Evolutionary conservation across 2,888 invertebrate genomes (phyloP), one percentile per base, ranked within the genome.

Genomic region (Bombylius major): DNA sequence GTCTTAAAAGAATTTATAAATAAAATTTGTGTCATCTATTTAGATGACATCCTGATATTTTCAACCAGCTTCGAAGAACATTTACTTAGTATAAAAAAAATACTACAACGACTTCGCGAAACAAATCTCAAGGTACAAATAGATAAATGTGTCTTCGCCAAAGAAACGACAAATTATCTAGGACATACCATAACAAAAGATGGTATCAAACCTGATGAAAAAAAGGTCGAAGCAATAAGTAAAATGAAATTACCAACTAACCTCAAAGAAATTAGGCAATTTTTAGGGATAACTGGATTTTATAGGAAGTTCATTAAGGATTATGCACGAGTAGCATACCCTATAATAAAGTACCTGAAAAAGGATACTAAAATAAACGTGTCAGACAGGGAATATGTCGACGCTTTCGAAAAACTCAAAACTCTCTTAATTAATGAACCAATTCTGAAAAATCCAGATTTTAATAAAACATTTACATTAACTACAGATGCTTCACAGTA

Each of bases 181-280:
- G 65, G 65, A 0, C 63, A 61, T 44, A 50, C 63, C 8, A 60
- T 70, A 9, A 64, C 66, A 2, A 52, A 62, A 9, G 62, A 66
- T 4, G 64, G 63, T 6, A 62, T 65, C 32, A 63, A 58, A 53
- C 65, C 68, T 11, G 63, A 67, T 51, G 62, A 58, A 59, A 58
- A 59, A 3, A 67, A 67, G 60, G 49, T 63, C 5, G 47, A 58
- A 50, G 58, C 60, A 9, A 52, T 64, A 51, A 36, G 44, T 49
- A 52, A 53, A 11, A 36, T 55, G 51, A 50, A 51, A 50, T 42
- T 54, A 11, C 51, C 53, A 9, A 49, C 14, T 42, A 49, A 55
- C 7, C 34, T 44, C 13, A 44, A 58, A 54, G 50, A 51, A 34
- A 56, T 54, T 12, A 54, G 44, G 52, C 44, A 36, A 11, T 57